A percentile compares a stretch with the other conserved stretches of the same genome.
Evolutionary conservation across 1,140 invertebrate genomes (phyloP).

Genomic region (Drosophila albomicans): DNA sequence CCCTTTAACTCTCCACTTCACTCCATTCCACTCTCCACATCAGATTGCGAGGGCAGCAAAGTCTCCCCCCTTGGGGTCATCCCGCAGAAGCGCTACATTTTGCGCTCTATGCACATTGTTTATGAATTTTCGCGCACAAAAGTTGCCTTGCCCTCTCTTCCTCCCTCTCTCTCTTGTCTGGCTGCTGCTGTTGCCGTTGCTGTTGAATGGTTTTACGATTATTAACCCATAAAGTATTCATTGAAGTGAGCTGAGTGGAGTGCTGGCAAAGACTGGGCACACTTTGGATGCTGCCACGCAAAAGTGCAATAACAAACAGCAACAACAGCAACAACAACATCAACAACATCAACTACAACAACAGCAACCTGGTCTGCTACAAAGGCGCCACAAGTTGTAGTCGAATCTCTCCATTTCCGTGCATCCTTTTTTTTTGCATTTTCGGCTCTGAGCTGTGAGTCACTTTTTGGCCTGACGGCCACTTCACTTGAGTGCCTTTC

Average conservation of each 20-base stretch:
- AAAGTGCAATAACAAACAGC: constrained; percentile 81
- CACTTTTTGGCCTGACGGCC: constrained; percentile 43
- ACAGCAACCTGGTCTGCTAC: constrained; percentile 37
- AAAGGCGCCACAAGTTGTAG: constrained; percentile 80
- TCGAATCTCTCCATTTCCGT: constrained; percentile 47
- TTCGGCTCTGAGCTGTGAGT: constrained; percentile 67
- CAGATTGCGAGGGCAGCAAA: not conserved
- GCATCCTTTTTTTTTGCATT: constrained; percentile 65
- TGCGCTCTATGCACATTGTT: constrained; percentile 83
- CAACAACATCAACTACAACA: constrained; percentile 32
- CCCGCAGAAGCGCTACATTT: constrained; percentile 76
- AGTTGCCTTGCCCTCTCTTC: constrained; percentile 52
- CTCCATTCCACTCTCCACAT: not conserved
- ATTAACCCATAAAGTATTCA: constrained; percentile 83
- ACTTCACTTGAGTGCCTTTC: constrained; percentile 73
- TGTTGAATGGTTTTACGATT: constrained; percentile 82
- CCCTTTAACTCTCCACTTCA: constrained; percentile 3
- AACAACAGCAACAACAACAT: constrained; percentile 32
- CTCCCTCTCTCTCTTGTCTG: not conserved
- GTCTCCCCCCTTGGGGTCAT: constrained; percentile 29
- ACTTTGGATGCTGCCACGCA: constrained; percentile 56
- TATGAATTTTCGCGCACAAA: constrained; percentile 83
- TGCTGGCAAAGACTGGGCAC: constrained; percentile 41
- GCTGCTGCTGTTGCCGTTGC: constrained; percentile 44
- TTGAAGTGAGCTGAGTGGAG: constrained; percentile 82